phyloP scores from a whole-genome alignment of 1,140 invertebrate species.

The Neodiprion lecontei region DNA sequence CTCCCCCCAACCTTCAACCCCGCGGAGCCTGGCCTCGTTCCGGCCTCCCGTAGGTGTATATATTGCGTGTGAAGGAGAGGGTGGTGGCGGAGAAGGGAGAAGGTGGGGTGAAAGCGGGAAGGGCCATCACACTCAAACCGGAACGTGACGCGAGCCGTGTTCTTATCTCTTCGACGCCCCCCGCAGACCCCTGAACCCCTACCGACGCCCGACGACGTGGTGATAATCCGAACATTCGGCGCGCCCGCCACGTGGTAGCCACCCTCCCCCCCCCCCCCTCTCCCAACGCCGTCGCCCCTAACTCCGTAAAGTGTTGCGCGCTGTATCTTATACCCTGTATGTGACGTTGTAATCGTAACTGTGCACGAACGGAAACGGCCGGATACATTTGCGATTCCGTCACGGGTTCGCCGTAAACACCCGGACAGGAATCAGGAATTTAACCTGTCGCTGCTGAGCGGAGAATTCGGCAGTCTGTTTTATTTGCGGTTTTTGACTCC shows the following conservation, averaged over 20 bases:
- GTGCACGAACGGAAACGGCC: slow-evolving; percentile 25
- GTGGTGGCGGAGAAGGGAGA: slow-evolving; percentile 34
- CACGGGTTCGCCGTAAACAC: slow-evolving; percentile 40
- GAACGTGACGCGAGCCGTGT: slow-evolving; percentile 55
- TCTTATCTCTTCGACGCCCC: slow-evolving; percentile 54
- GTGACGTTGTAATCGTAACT: slow-evolving; percentile 49
- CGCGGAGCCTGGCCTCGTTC: neutral
- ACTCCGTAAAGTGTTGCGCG: slow-evolving; percentile 36
- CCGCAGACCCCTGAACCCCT: slow-evolving; percentile 22
- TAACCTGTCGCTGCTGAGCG: neutral
- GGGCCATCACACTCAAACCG: slow-evolving; percentile 54
- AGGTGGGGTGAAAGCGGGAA: slow-evolving; percentile 13
- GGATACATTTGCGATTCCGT: slow-evolving; percentile 34
- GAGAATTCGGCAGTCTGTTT: neutral
- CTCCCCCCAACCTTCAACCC: neutral
- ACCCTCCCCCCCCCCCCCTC: neutral
- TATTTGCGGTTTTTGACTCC: neutral
- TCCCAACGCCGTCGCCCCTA: neutral
- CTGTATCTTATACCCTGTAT: slow-evolving; percentile 50
- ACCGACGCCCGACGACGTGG: slow-evolving; percentile 40
- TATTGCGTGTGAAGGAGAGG: slow-evolving; percentile 42
- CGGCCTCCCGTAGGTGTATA: slow-evolving; percentile 37
- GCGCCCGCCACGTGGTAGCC: slow-evolving; percentile 41
- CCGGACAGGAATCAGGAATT: slow-evolving; percentile 28
- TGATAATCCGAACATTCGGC: slow-evolving; percentile 55